These are phyloP conservation scores for Spicauda simplicius DNA, from an alignment of 2,888 invertebrate genomes.

Conservation along the genomic window DNA sequence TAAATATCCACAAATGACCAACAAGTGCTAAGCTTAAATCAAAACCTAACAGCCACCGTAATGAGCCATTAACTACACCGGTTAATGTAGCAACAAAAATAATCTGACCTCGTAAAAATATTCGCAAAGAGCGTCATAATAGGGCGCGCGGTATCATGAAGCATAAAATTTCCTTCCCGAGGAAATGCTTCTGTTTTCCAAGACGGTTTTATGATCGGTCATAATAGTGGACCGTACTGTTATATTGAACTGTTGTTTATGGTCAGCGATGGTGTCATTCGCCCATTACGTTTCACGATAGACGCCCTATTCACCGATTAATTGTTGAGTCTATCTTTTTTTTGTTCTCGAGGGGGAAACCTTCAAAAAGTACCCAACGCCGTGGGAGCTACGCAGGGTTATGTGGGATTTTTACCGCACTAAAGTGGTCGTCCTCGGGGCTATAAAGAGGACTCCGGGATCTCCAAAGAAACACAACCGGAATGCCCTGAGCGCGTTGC, in stretches of 20 bases:
- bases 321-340: background rate
- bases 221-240: slow-evolving; percentile 42
- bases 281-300: background rate
- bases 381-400: no score
- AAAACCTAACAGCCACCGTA: slow-evolving; percentile 5
- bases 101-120: slow-evolving; percentile 54
- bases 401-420: no score
- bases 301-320: no score
- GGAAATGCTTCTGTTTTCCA: slow-evolving; percentile 54
- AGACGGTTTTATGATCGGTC: slow-evolving; percentile 48
- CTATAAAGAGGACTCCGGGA: no score
- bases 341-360: background rate
- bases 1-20: background rate
- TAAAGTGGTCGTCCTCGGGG: no score
- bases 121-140: slow-evolving; percentile 57
- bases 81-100: slow-evolving; percentile 57
- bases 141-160: slow-evolving; percentile 62
- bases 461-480: no score
- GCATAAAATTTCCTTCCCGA: slow-evolving; percentile 59
- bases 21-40: slow-evolving; percentile 9
- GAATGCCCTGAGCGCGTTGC: no score
- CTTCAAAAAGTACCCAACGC: no score
- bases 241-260: background rate
- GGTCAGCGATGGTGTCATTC: background rate
- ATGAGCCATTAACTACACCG: slow-evolving; percentile 40